Base-by-base conservation (phyloP, 2,888 invertebrate genomes). In the Drosophila stalkeri region DNA sequence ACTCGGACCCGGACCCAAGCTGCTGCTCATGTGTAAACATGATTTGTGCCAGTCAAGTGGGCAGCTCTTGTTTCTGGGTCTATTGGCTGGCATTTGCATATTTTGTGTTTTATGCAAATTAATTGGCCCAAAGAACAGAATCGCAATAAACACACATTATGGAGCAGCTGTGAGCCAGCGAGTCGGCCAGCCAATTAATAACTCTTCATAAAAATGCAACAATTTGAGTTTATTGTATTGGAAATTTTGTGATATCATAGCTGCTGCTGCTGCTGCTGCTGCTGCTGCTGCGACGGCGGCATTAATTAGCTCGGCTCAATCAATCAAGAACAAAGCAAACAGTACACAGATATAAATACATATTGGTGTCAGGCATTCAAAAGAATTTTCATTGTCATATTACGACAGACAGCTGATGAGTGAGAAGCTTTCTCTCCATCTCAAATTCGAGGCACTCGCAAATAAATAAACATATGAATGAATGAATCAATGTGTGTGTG, bases 91-190 rank as follows among this genome's bases (percentile, higher is more conserved):
- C 55, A 89, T 86, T 86, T 78, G 77, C 89, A 89, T 89, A 86
- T 84, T 82, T 84, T 75, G 66, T 80, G 72, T 71, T 77, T 80
- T 89, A 87, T 87, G 87, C 81, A 82, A 87, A 87, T 89, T 67
- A 75, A 56, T 72, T 70, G 70, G 59, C 46, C 71, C 37, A 51
- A 59, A 56, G 43, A 43, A 55, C 20, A 41, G 33, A 71, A 61
- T 54, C 68, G 63, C 64, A 75, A 70, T 41, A 77, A 64, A 54
- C 31, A 56, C 37, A 18, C 41, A 59, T 16, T 27, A 39, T 57
- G 51, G 35, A 61, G 52, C 62, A 61, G 67, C 63, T 60, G 20
- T 49, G 33, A 39, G 37, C 33, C 8, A 33, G 9, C 33, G 33
- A 33, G 9, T 9, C 33, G 47, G 11, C 46, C 43, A 61, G 27